phyloP scores from a whole-genome alignment of 2,113 vertebrate species.

The Kryptolebias marmoratus region DNA sequence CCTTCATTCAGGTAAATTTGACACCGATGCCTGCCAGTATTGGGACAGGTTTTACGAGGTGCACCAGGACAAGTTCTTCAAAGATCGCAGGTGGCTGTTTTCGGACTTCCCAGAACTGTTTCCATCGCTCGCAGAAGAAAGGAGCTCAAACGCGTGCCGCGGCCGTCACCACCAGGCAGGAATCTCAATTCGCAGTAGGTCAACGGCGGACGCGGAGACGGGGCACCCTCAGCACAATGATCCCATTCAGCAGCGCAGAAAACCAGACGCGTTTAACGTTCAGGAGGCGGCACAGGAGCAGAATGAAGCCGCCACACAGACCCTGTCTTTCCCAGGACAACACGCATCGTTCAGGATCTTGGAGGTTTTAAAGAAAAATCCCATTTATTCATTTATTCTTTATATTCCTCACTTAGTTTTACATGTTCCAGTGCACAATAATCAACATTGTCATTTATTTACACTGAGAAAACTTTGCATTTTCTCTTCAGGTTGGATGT shows the following conservation, averaged over 20 bases:
- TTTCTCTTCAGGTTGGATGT: conserved; percentile 87
- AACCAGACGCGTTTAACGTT: conserved; percentile 2
- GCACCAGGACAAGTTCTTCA: conserved; percentile 93
- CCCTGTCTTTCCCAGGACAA: conserved; percentile 83
- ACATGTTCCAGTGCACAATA: not conserved
- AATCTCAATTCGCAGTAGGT: not conserved
- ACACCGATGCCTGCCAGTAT: conserved; percentile 85
- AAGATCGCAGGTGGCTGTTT: conserved; percentile 93
- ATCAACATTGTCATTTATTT: conserved; percentile 4
- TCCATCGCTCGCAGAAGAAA: conserved; percentile 42
- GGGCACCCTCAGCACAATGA: conserved; percentile 19
- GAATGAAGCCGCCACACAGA: conserved; percentile 13
- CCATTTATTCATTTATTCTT: not conserved
- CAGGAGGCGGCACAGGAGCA: conserved; percentile 12
- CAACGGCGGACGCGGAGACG: conserved; percentile 6
- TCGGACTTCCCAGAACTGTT: conserved; percentile 94
- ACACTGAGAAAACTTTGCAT: not conserved
- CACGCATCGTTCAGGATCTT: conserved; percentile 86
- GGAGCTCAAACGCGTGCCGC: conserved; percentile 2
- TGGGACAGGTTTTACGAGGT: conserved; percentile 92
- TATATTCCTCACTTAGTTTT: not conserved
- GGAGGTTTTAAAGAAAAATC: conserved; percentile 80
- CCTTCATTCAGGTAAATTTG: conserved; percentile 84
- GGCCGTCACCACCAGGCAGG: conserved; percentile 6
- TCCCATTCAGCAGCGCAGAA: conserved; percentile 12